Base-by-base conservation (phyloP, 2,888 invertebrate species). In the Odontomyia ornata region DNA sequence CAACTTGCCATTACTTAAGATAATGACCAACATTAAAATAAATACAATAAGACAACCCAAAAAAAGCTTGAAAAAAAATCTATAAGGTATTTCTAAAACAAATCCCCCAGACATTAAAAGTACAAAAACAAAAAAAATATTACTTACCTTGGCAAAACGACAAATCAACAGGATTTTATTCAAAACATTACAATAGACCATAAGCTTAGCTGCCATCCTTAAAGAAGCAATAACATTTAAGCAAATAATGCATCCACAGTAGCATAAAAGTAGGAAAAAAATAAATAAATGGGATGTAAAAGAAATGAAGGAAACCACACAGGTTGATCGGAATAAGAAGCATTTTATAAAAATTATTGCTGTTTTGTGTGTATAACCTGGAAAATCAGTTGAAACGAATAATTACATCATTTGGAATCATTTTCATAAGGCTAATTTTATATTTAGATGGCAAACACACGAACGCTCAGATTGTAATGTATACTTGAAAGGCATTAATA, bases 131-230 rank as follows among this genome's bases (percentile, higher is more conserved):
- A n/a, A n/a, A 76, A 76, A 23, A 73, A 73, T 27, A 47, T 71
- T 60, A 77, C 72, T 72, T 79, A 77, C 28, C 62, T 78, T 75
- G 56, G n/a, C n/a, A n/a, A 75, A 77, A 79, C 47, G 30, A 28
- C 64, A 3, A 36, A 36, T 9, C 36, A 79, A 71, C 72, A 79
- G 77, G 60, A 77, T 27, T 67, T 76, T 76, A 75, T 78, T 77
- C 60, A 77, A 72, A 69, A 76, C 78, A 80, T 80, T 52, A 80
- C 80, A 81, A 81, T 80, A 82, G 80, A 79, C 80, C 80, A 77
- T 81, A 81, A 82, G 81, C 80, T 80, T 80, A 82, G 80, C 80
- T 80, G 80, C 79, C 80, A 80, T 81, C 78, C 79, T 80, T 80
- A 79, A 80, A 80, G 79, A 79, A 79, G 64, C 78, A 79, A 69